Evolutionary conservation across 2,888 invertebrate species (phyloP), one percentile per base, ranked within the genome.

Genomic region (Brenthis ino): DNA sequence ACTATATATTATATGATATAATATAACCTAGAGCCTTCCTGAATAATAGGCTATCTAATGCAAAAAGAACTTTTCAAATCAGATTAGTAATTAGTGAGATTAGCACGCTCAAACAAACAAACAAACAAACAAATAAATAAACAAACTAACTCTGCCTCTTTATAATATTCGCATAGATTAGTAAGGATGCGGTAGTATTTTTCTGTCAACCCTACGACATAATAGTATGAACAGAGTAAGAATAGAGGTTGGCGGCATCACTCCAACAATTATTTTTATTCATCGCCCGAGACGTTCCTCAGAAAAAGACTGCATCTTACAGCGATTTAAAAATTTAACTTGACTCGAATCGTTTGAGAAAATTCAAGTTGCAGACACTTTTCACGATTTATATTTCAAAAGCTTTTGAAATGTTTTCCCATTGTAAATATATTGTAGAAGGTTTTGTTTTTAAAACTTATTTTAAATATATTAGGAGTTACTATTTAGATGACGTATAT

Each of bases 191-290:
- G 11, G 37, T 28, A 28, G 0, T 3, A 28, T 64, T 53, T 55
- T 58, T 74, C 66, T 68, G 78, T 11, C 85, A 88, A 71, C 88
- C 88, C 87, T 88, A 75, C 16, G 28, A 65, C 57, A 76, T 83
- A 67, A 60, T 55, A 55, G 50, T 50, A 55, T 56, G 67, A 61
- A 61, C 82, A 84, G 83, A 83, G 85, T 85, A 85, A 86, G 85
- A 88, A 87, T 85, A 84, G 82, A 83, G 80, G 85, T 64, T 65
- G 63, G 61, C 56, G 81, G 83, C 82, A 82, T 84, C 85, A 82
- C 79, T 85, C 56, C 79, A 80, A 83, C 85, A 83, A 89, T 87
- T 88, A 89, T 90, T 90, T 89, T 89, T 88, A 88, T 89, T 88
- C 89, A 79, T 82, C 79, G 79, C 81, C 74, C 68, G 71, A 74